These are phyloP conservation scores for Gavialis gangeticus DNA, from an alignment of 2,113 vertebrate species.

Conservation along the genomic window DNA sequence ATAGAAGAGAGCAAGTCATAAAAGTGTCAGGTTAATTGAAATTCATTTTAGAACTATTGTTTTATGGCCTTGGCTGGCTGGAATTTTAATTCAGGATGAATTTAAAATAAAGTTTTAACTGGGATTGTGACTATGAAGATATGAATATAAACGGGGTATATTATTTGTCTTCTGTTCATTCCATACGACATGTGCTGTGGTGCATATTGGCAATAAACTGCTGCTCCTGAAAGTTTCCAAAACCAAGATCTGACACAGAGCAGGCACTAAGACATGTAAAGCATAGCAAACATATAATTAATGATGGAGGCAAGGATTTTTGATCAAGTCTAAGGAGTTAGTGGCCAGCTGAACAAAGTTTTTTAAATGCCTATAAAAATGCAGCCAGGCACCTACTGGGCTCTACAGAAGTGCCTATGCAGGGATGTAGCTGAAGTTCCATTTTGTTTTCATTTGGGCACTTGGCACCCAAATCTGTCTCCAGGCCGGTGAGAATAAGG, in stretches of 20 bases:
- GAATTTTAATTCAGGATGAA: not conserved
- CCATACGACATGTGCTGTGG: not conserved
- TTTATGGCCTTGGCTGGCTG: not conserved
- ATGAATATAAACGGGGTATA: not conserved
- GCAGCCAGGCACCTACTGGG: not conserved
- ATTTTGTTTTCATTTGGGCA: not conserved
- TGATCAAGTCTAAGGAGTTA: not conserved
- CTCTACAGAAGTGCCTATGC: not conserved
- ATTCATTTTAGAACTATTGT: not conserved
- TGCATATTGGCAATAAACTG: not conserved
- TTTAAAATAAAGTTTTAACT: not conserved
- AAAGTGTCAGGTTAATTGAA: not conserved
- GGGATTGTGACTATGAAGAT: not conserved
- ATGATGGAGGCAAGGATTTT: not conserved
- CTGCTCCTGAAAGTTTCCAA: not conserved
- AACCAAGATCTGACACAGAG: not conserved
- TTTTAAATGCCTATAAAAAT: not conserved
- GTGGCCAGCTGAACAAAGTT: not conserved
- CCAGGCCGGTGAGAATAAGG: not conserved
- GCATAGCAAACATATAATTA: rapidly evolving
- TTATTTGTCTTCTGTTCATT: not conserved
- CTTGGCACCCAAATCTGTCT: not conserved
- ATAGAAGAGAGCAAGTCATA: not conserved
- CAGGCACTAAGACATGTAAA: not conserved
- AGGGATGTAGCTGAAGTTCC: no score